Evolutionary conservation across 2,888 invertebrate species (phyloP), one percentile per base, ranked within the genome.

Genomic region (Choristoneura rosaceana): DNA sequence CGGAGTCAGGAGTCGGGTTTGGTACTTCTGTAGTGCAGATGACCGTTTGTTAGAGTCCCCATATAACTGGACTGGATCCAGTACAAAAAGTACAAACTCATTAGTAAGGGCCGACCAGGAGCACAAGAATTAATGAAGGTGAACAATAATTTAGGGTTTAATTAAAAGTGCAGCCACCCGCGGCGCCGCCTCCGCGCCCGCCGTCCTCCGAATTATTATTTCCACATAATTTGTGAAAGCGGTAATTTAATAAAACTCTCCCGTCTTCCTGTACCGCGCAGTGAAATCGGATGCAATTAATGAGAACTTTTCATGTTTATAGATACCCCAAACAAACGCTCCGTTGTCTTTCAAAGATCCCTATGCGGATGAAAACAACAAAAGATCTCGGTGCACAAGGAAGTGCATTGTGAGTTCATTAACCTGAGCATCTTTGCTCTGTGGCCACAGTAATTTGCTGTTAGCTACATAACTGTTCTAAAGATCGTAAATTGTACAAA

Each of bases 121-220:
- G 93, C 92, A 84, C 85, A 87, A 84, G 91, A 93, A 93, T 93
- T 92, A 93, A 93, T 93, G 92, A 91, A 94, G 92, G 93, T 90
- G 92, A 92, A 91, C 93, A 92, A 93, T 94, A 93, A 94, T 92
- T 94, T 93, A 93, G 91, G 90, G 90, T 93, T 94, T 93, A 93
- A 94, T 93, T 93, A 93, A 93, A 93, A 93, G 91, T 92, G 91
- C 89, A 87, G 89, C 89, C 85, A 89, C 93, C 93, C 86, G 86
- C 84, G 68, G 93, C 80, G 91, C 80, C 86, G 87, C 88, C 89
- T 85, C 87, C 85, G 85, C 85, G 81, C 82, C 80, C 85, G 81
- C 82, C 80, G 79, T 78, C 82, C 77, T 73, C 85, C 84, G 82
- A 86, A 88, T 87, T 90, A 91, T 91, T 91, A 90, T 91, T 90